phyloP scores from a whole-genome alignment of 2,888 invertebrate species.

The Xestobium rufovillosum region DNA sequence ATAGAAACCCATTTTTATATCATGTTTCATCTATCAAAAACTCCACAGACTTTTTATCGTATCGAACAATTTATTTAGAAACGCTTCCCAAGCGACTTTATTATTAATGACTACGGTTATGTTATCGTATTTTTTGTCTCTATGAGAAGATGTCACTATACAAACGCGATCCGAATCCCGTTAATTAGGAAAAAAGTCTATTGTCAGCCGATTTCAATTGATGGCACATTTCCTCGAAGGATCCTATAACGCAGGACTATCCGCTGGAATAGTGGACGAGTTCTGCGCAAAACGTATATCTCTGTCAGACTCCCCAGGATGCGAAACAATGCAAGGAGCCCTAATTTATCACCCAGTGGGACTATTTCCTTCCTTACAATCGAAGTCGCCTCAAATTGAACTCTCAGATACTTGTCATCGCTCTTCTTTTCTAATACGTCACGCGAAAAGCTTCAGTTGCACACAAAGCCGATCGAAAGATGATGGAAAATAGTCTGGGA shows the following conservation, averaged over 20 bases:
- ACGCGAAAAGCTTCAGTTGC: slow-evolving; percentile 21
- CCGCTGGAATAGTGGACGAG: too few species aligned
- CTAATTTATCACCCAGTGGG: slow-evolving; percentile 44
- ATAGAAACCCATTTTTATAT: too few species aligned
- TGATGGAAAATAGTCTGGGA: slow-evolving; percentile 19
- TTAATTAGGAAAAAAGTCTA: slow-evolving; percentile 40
- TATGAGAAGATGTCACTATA: slow-evolving; percentile 7
- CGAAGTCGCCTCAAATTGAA: slow-evolving; percentile 41
- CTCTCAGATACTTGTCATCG: slow-evolving; percentile 39
- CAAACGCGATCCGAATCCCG: slow-evolving; percentile 30
- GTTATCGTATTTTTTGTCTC: too few species aligned
- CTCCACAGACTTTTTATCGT: too few species aligned
- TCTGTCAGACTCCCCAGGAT: slow-evolving; percentile 39
- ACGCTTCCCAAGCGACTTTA: too few species aligned
- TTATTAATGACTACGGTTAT: too few species aligned
- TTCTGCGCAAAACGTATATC: slow-evolving; percentile 38
- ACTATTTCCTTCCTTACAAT: slow-evolving; percentile 41
- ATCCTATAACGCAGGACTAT: slow-evolving; percentile 35
- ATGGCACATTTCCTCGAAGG: slow-evolving; percentile 36
- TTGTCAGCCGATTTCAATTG: slow-evolving; percentile 41
- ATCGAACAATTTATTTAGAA: too few species aligned
- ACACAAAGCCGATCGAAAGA: slow-evolving; percentile 17
- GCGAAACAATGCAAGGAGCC: slow-evolving; percentile 41
- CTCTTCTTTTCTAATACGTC: slow-evolving; percentile 28
- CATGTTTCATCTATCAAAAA: too few species aligned